These are phyloP conservation scores for Carassius carassius DNA, from an alignment of 2,113 vertebrate genomes.

Conservation along the genomic window DNA sequence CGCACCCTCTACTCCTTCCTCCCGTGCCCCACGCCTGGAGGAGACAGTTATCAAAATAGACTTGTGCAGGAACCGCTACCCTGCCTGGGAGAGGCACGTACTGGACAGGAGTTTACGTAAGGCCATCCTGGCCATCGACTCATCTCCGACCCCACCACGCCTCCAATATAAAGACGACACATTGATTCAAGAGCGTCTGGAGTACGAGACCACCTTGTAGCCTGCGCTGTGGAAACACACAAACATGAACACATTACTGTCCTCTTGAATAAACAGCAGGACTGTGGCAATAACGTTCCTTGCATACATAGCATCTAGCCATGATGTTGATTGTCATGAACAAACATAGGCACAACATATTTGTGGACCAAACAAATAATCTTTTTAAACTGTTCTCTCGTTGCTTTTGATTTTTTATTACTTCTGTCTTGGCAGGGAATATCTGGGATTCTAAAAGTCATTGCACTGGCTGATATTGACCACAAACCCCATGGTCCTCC, in stretches of 20 bases:
- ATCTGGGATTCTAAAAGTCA: slow-evolving; percentile 47
- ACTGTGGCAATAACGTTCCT: slow-evolving; percentile 78
- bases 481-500: slow-evolving; percentile 5
- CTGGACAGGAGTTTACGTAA: slow-evolving; percentile 95
- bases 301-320: slow-evolving; percentile 59
- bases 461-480: slow-evolving; percentile 45
- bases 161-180: slow-evolving; percentile 97
- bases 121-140: slow-evolving; percentile 92
- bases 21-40: slow-evolving; percentile 88
- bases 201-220: slow-evolving; percentile 97
- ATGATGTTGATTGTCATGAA: slow-evolving; percentile 64
- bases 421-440: slow-evolving; percentile 59
- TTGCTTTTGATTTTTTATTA: slow-evolving; percentile 47
- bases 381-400: slow-evolving; percentile 38
- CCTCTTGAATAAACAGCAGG: slow-evolving; percentile 66
- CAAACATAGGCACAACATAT: slow-evolving; percentile 44
- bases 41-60: slow-evolving; percentile 98
- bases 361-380: slow-evolving; percentile 40
- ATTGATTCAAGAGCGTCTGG: slow-evolving; percentile 91
- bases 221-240: slow-evolving; percentile 61
- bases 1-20: slow-evolving; percentile 91
- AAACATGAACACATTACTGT: slow-evolving; percentile 34
- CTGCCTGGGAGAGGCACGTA: slow-evolving; percentile 96
- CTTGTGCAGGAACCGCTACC: slow-evolving; percentile 95
- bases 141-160: slow-evolving; percentile 87